Percentiles rank a stretch among this genome's conserved stretches.
Conservation (phyloP, 2,888 invertebrate species). For the Euspilapteryx auroguttella region DNA sequence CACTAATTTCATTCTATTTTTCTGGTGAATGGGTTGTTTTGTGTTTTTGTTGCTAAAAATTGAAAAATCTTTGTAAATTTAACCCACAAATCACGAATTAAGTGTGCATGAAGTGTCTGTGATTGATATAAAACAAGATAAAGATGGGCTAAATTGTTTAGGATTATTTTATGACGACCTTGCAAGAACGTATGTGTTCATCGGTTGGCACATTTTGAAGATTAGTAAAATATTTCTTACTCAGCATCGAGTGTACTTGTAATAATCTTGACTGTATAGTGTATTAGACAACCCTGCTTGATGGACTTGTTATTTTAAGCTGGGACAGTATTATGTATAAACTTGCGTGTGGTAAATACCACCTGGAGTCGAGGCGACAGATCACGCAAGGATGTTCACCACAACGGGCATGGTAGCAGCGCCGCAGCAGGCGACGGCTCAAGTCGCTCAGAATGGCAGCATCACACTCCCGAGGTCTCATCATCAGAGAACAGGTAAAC, state of each 20-base stretch:
- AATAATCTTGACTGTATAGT: neutral
- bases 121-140: too few species aligned
- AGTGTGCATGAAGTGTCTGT: too few species aligned
- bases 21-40: conserved; percentile 38
- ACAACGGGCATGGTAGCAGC: conserved; percentile 47
- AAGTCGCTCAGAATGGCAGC: conserved; percentile 48
- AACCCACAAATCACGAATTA: neutral
- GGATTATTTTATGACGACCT: conserved; percentile 39
- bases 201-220: conserved; percentile 20
- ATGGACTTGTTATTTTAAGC: conserved; percentile 10
- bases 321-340: conserved; percentile 41
- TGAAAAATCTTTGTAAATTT: conserved; percentile 5
- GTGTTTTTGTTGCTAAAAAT: conserved; percentile 28
- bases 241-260: neutral
- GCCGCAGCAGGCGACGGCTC: conserved; percentile 42
- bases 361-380: conserved; percentile 41
- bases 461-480: conserved; percentile 50
- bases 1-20: conserved; percentile 12
- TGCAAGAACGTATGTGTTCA: conserved; percentile 29
- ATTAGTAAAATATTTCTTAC: conserved; percentile 1
- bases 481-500: conserved; percentile 50
- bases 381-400: conserved; percentile 21
- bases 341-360: conserved; percentile 36
- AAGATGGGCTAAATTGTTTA: conserved; percentile 13
- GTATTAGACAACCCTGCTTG: neutral